Evolutionary conservation across 2,797 vertebrate genomes (phyloP).

Genomic region (Lagorchestes hirsutus): DNA sequence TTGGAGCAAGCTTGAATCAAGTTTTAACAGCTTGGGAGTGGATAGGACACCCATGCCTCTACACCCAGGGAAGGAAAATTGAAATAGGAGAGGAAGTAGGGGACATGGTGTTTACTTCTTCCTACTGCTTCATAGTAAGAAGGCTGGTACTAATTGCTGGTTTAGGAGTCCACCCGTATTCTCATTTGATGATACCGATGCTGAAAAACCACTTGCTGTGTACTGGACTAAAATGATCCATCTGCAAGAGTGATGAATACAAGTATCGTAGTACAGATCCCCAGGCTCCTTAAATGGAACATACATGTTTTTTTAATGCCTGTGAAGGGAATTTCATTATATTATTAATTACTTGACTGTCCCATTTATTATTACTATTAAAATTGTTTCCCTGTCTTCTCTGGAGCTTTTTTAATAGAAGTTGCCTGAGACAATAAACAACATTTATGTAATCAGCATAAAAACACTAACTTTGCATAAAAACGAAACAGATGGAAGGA

Average conservation of each 20-base stretch:
- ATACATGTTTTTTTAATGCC: constrained; percentile 42
- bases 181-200: background rate
- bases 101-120: background rate
- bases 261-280: constrained; percentile 38
- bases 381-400: background rate
- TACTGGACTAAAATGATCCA: background rate
- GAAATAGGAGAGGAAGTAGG: background rate
- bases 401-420: constrained; percentile 73
- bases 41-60: background rate
- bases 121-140: background rate
- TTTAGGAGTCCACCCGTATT: background rate
- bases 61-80: background rate
- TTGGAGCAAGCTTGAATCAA: background rate
- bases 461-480: constrained; percentile 51
- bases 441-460: constrained; percentile 68
- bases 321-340: constrained; percentile 60
- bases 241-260: background rate
- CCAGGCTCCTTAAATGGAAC: constrained; percentile 28
- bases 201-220: background rate
- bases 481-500: constrained; percentile 57
- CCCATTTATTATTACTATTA: constrained; percentile 31
- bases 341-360: constrained; percentile 61
- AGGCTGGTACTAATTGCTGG: background rate
- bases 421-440: constrained; percentile 39
- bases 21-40: background rate